phyloP scores from a whole-genome alignment of 2,888 invertebrate genomes.

The Amiota communis region DNA sequence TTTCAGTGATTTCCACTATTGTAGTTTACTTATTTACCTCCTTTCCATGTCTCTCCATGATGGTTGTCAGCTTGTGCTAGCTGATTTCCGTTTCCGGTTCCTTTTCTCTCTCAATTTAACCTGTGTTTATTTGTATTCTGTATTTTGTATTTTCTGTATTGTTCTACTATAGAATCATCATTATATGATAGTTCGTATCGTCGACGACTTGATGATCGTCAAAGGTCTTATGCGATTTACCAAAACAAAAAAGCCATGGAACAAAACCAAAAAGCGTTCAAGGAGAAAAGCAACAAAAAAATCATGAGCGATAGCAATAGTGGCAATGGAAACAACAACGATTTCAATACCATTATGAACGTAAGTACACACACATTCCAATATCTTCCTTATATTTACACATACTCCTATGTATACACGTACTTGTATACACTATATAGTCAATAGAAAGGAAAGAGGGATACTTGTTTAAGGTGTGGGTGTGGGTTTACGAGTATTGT shows the following conservation, averaged over 20 bases:
- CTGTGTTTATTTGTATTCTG: background rate
- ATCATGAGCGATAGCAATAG: slow-evolving; percentile 63
- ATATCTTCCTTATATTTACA: too few species aligned
- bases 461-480: too few species aligned
- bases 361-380: slow-evolving; percentile 54
- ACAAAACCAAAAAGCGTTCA: slow-evolving; percentile 69
- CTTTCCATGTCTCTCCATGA: too few species aligned
- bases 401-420: too few species aligned
- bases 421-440: too few species aligned
- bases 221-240: slow-evolving; percentile 74
- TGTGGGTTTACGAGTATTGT: too few species aligned
- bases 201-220: slow-evolving; percentile 77
- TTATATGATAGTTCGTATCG: too few species aligned
- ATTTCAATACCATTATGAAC: slow-evolving; percentile 71
- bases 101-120: background rate
- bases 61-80: background rate
- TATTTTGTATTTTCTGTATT: slow-evolving; percentile 10
- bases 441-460: too few species aligned
- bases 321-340: slow-evolving; percentile 64
- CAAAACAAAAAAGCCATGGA: slow-evolving; percentile 77
- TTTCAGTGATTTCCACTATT: background rate
- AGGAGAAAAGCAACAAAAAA: slow-evolving; percentile 69
- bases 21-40: too few species aligned
- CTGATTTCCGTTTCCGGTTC: background rate
- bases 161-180: background rate